Base-by-base conservation (phyloP, 1,140 invertebrate genomes). In the Vanessa tameamea region DNA sequence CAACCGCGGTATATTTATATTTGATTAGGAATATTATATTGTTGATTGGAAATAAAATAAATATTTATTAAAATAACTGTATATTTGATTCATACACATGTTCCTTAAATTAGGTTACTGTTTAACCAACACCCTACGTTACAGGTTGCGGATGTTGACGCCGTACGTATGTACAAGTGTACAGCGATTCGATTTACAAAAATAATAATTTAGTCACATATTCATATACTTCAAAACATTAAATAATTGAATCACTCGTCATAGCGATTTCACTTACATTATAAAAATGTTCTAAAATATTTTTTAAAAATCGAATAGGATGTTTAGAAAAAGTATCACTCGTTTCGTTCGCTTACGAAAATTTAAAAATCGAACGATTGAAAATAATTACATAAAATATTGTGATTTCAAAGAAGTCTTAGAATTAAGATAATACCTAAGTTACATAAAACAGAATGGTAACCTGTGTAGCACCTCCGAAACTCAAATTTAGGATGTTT, bases 81-180 rank as follows among this genome's bases (percentile, higher is more conserved):
- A 87, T 87, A 88, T 90, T 89, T 78, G 85, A 89, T 80, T 88
- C 84, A 84, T 89, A 90, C 81, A 89, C 72, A 82, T 82, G 78
- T 86, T 88, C 75, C 88, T 91, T 89, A 91, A 77, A 82, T 80
- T 91, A 92, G 82, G 90, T 92, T 91, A 92, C 85, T 86, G 72
- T 72, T 82, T 85, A 87, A 86, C 87, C 88, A 91, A 91, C 89
- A 91, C 86, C 86, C 87, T 82, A 75, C 72, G 72, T 80, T 86
- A 89, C 79, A 87, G 70, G 69, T 70, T 84, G 75, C 64, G 87
- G 87, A 89, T 89, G 87, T 88, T 87, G 88, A 85, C 81, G 47
- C 64, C 64, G 73, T 72, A 68, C 76, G 72, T 75, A 77, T 51
- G 76, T 53, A 69, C 75, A 61, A 61, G 72, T 64, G 75, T 78